Evolutionary conservation across 1,140 invertebrate species (phyloP).

Genomic region (Paracyclopina nana): DNA sequence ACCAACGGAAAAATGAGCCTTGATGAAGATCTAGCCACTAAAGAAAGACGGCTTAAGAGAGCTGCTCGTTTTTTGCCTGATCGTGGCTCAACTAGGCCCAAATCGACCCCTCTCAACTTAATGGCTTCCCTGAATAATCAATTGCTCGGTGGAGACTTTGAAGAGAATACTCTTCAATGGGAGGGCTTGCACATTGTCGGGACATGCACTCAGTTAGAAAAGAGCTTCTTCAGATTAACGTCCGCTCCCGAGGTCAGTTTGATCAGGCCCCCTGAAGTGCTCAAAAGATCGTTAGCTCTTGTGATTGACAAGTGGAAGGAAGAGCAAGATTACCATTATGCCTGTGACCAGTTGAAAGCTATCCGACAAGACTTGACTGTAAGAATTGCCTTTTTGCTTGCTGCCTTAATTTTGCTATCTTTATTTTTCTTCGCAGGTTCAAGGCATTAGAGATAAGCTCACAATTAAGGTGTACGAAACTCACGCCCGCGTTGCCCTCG

Average conservation of each 20-base stretch:
- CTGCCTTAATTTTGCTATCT: slow-evolving; percentile 16
- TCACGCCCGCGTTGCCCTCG: slow-evolving; percentile 85
- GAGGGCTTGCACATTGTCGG: slow-evolving; percentile 73
- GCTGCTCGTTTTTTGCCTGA: slow-evolving; percentile 53
- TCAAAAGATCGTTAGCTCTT: slow-evolving; percentile 60
- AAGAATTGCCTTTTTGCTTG: slow-evolving; percentile 25
- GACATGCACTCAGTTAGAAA: slow-evolving; percentile 75
- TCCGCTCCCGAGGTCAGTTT: slow-evolving; percentile 72
- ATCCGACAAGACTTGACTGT: slow-evolving; percentile 95
- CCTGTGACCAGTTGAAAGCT: slow-evolving; percentile 94
- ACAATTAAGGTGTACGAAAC: slow-evolving; percentile 95
- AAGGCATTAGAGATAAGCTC: slow-evolving; percentile 80
- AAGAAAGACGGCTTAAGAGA: slow-evolving; percentile 30
- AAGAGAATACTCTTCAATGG: slow-evolving; percentile 48
- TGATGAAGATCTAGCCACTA: slow-evolving; percentile 26
- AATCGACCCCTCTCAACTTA: neutral
- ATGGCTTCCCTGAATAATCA: slow-evolving; percentile 14
- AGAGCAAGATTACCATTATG: slow-evolving; percentile 80
- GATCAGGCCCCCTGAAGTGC: slow-evolving; percentile 65
- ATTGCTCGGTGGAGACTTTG: slow-evolving; percentile 29
- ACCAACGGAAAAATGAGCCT: slow-evolving; percentile 33
- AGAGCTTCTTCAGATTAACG: slow-evolving; percentile 79
- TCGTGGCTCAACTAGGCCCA: slow-evolving; percentile 15
- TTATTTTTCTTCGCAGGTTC: slow-evolving; percentile 45
- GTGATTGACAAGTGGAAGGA: slow-evolving; percentile 74